Base-by-base conservation (phyloP, 2,113 vertebrate genomes). In the Labeo rohita region DNA sequence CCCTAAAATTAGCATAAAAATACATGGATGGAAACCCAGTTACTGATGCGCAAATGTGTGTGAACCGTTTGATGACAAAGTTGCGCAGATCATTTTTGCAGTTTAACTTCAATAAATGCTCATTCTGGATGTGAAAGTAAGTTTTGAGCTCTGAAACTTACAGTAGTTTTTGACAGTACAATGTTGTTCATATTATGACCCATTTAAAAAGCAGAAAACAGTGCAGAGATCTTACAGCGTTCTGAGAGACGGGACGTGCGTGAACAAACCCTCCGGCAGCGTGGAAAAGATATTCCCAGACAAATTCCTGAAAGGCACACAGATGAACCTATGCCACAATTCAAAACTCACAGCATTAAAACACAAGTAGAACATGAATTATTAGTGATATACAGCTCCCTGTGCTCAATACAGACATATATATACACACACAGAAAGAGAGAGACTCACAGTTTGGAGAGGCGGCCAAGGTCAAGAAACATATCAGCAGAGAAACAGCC, bases 221-320 rank as follows among this genome's bases (percentile, higher is more conserved):
- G 56, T 82, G 74, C 13, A 28, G 8, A 28, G 10, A 65, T 94
- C 96, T 98, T 94, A 98, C 97, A 98, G 91, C 21, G 95, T 94
- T 95, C 94, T 94, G 79, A 98, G 93, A 87, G 96, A 93, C 78
- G 91, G 83, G 3, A 98, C 93, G 87, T 97, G 95, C 61, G 94
- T 93, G 89, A 98, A 97, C 49, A 98, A 93, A 90, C 96, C 95
- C 74, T 92, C 88, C 28, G 94, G 94, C 90, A 98, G 93, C 47
- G 94, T 95, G 90, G 97, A 97, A 93, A 98, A 98, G 85, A 98
- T 98, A 91, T 98, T 98, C 36, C 96, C 97, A 77, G 97, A 97
- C 87, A 98, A 91, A 93, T 97, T 97, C 90, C 97, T 98, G 87
- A 16, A 86, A 87, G 47, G 84, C 54, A 89, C 16, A 73, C 36